A percentile compares a stretch with the other conserved stretches of the same genome.
phyloP scores from a whole-genome alignment of 2,888 invertebrate species.

The Metopia argyrocephala region DNA sequence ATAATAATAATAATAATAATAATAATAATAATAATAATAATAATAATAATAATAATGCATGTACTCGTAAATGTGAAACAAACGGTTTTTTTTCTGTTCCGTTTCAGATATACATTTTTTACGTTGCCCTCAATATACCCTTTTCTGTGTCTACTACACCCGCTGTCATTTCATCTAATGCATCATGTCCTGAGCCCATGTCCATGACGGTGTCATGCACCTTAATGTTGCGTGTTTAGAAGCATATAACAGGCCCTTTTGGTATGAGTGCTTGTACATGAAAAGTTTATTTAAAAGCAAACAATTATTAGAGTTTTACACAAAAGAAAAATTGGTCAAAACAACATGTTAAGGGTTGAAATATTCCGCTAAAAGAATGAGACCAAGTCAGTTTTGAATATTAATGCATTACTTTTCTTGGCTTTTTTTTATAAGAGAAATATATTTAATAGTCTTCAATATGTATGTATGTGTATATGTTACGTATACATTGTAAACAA shows the following conservation, averaged over 20 bases:
- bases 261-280: background rate
- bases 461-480: background rate
- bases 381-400: background rate
- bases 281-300: too few species aligned
- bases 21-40: too few species aligned
- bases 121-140: background rate
- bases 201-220: slow-evolving; percentile 62
- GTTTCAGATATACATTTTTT: too few species aligned
- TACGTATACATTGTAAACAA: background rate
- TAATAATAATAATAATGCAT: too few species aligned
- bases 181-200: slow-evolving; percentile 8
- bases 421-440: background rate
- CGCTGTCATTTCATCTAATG: background rate
- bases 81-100: too few species aligned
- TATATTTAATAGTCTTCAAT: background rate
- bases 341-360: slow-evolving; percentile 36
- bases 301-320: background rate
- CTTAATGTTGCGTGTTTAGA: slow-evolving; percentile 72
- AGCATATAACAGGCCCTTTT: slow-evolving; percentile 59
- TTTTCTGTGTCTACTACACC: slow-evolving; percentile 4
- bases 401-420: background rate
- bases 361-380: background rate
- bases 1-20: too few species aligned
- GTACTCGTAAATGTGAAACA: too few species aligned
- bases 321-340: slow-evolving; percentile 38